Conservation (phyloP, 2,113 vertebrate species). For the Thalassoma bifasciatum region DNA sequence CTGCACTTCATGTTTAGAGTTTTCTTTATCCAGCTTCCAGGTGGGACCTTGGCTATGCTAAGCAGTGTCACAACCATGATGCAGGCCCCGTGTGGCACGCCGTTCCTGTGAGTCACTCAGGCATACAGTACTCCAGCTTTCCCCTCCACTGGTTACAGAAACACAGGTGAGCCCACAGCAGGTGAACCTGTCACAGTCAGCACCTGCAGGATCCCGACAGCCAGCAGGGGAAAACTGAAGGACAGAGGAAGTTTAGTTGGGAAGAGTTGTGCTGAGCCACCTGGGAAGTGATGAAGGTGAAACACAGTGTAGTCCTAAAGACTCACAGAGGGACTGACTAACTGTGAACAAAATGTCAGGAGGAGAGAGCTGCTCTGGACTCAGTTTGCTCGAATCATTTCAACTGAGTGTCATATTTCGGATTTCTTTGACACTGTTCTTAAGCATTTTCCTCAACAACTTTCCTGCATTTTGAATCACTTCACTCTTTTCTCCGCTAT, state of each 20-base stretch:
- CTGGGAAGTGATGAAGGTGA: conserved; percentile 50
- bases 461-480: no score
- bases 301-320: conserved; percentile 39
- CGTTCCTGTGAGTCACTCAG: conserved; percentile 67
- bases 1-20: conserved; percentile 9
- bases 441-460: no score
- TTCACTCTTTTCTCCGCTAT: no score
- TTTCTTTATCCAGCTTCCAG: conserved; percentile 40
- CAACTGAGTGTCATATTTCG: no score
- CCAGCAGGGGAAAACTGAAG: conserved; percentile 56
- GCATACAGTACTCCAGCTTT: conserved; percentile 61
- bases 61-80: conserved; percentile 57
- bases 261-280: conserved; percentile 42
- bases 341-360: neutral
- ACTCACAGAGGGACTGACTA: conserved; percentile 20
- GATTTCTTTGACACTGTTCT: no score
- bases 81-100: conserved; percentile 53
- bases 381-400: neutral
- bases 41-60: conserved; percentile 41
- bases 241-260: conserved; percentile 62
- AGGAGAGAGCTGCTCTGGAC: neutral
- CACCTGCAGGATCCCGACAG: conserved; percentile 64
- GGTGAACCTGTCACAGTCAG: conserved; percentile 71
- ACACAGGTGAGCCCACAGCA: conserved; percentile 67
- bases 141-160: conserved; percentile 68